Base-by-base conservation (phyloP, 2,113 vertebrate genomes). In the Podocnemis expansa region DNA sequence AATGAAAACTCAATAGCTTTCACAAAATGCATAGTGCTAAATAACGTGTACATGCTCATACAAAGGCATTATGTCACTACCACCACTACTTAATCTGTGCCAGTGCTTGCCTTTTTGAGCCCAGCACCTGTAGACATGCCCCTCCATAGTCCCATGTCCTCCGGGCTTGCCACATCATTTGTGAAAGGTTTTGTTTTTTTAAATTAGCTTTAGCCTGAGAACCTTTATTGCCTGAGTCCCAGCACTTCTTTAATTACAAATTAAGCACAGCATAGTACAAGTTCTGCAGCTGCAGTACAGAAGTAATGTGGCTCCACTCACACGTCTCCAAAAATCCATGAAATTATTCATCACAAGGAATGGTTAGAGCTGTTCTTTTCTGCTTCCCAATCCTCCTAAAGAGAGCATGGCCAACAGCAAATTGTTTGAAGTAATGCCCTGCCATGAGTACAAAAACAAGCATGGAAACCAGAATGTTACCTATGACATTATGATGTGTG, bases 401-500 rank as follows among this genome's bases (percentile, higher is more conserved):
- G 25, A 63, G 54, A 86, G 1, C 29, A 13, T 43, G 38, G 82
- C 38, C 16, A 78, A 70, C 75, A 38, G 21, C 13, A 45, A 83
- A 84, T 10, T 0, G 1, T 51, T 79, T 45, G n/a, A n/a, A n/a
- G n/a, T n/a, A n/a, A n/a, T n/a, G n/a, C n/a, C n/a, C n/a, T n/a
- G n/a, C n/a, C n/a, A n/a, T n/a, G n/a, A n/a, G n/a, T n/a, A n/a
- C n/a, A n/a, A n/a, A n/a, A 78, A 21, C 6, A 12, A 31, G 55
- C 3, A 1, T 1, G 54, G 49, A 79, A 51, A 38, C 34, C 82
- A 82, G 10, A 56, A 45, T 31, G 0, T 0, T 88, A 24, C 54
- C 43, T 73, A 5, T 22, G 38, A 1, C 38, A 54, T 14, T 12
- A 47, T 52, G 49, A 63, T n/a, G 16, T 25, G 5, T 19, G 54